Evolutionary conservation across 2,888 invertebrate species (phyloP), one percentile per base, ranked within the genome.

Genomic region (Rhimphoctona megacephalus): DNA sequence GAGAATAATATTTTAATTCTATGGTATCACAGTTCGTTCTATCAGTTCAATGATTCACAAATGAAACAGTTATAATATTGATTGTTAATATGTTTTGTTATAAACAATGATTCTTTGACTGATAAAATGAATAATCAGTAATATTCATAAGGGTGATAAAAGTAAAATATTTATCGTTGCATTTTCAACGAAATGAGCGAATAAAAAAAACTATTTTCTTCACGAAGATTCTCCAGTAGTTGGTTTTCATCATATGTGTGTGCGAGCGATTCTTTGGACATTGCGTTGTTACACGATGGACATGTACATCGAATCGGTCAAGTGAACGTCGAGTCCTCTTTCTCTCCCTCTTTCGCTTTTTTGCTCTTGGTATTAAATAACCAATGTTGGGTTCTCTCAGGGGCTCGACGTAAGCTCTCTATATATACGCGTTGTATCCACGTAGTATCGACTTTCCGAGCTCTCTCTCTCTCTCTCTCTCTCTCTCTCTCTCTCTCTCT

Each of bases 401-500:
- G 54, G 36, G 69, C 78, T 54, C 66, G 76, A 61, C 80, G 79
- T 69, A 86, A 80, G 80, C 85, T 85, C 72, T 49, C 39, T 72
- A 66, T 54, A 70, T 49, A 61, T 61, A 72, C n/a, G 46, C 80
- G 46, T 72, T 54, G 72, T 80, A 80, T 64, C 54, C 74, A 30
- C 80, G 86, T 69, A 66, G 86, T 86, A 86, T 86, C 83, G 86
- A 86, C 86, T 86, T 86, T 86, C 86, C 83, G 83, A 76, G 64
- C 30, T 36, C 66, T 9, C 66, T 8, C n/a, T 33, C 7, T 2
- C 66, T 66, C 69, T 46, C 61, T 46, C 80, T 66, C 19, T 39
- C 39, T 39, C 7, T 39, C 1, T 7, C 39, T 39, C 7, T 7
- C 9, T 39, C 39, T 66, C 61, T 69, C 49, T 46, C 61, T 46